These are phyloP conservation scores for Heliopora coerulea DNA, from an alignment of 92 coral and sea anemone species.

Conservation along the genomic window DNA sequence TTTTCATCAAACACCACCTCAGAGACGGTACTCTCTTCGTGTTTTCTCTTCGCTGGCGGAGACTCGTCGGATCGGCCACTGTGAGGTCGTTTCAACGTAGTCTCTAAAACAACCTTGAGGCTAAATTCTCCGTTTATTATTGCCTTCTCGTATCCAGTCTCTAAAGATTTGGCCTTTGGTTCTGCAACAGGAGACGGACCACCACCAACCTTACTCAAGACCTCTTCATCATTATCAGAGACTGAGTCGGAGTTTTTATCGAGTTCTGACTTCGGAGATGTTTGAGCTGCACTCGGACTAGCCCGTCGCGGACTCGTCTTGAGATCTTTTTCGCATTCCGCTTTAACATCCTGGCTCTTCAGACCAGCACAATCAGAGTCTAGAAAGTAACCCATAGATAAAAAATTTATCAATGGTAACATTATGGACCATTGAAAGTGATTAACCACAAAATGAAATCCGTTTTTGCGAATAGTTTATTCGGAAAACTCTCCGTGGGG, in stretches of 20 bases:
- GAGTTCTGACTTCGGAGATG: conserved; percentile 9
- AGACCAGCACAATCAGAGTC: conserved; percentile 4
- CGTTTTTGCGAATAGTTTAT: no score
- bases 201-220: background rate
- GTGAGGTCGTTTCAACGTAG: conserved; percentile 18
- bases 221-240: conserved; percentile 6
- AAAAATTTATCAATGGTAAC: no score
- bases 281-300: background rate
- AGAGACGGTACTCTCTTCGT: background rate
- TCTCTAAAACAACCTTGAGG: background rate
- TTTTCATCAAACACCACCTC: conserved; percentile 2
- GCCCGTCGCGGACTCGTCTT: conserved; percentile 6
- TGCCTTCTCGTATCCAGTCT: background rate
- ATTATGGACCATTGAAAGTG: no score
- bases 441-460: no score
- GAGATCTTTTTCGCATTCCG: conserved; percentile 1
- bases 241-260: conserved; percentile 23
- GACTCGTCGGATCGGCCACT: background rate
- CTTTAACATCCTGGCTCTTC: conserved; percentile 8
- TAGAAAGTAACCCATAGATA: no score
- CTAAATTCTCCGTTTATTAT: background rate
- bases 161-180: background rate
- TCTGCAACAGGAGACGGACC: background rate
- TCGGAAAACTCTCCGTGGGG: no score
- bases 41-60: conserved; percentile 26